A percentile compares a stretch with the other conserved stretches of the same genome.
Conservation (phyloP, 2,888 invertebrate species). For the Silvanus unidentatus region DNA sequence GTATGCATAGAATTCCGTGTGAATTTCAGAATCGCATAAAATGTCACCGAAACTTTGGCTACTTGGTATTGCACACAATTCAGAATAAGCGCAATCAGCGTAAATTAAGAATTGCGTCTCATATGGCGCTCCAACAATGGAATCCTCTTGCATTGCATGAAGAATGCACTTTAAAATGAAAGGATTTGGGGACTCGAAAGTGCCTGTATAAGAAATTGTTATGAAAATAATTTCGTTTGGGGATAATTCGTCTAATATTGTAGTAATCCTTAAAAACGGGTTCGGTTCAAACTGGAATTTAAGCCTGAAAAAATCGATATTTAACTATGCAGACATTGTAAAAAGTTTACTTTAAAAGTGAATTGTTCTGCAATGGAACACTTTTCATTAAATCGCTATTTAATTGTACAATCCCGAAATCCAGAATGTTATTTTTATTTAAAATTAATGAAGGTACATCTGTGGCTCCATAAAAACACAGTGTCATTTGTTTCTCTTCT, state of each 20-base stretch:
- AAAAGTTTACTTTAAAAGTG: neutral
- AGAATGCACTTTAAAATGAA: constrained; percentile 17
- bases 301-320: neutral
- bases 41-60: constrained; percentile 36
- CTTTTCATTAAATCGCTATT: constrained; percentile 31
- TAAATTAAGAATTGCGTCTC: constrained; percentile 18
- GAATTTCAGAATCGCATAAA: constrained; percentile 29
- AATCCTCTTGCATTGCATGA: constrained; percentile 18
- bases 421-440: constrained; percentile 35
- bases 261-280: constrained; percentile 12
- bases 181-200: constrained; percentile 13
- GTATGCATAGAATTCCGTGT: constrained; percentile 38
- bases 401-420: constrained; percentile 40
- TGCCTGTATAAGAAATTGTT: constrained; percentile 19
- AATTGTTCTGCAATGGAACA: constrained; percentile 10
- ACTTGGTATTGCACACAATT: constrained; percentile 37
- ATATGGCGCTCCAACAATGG: constrained; percentile 21
- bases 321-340: too few species aligned
- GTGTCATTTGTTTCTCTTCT: constrained; percentile 30
- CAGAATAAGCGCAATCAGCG: constrained; percentile 22
- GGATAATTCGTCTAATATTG: constrained; percentile 20
- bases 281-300: too few species aligned
- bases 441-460: constrained; percentile 40
- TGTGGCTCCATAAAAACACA: constrained; percentile 43
- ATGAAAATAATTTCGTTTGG: constrained; percentile 24